Percentiles rank a stretch among this genome's conserved stretches.
Conservation (phyloP, 1,140 invertebrate species). For the Cheumatopsyche charites region DNA sequence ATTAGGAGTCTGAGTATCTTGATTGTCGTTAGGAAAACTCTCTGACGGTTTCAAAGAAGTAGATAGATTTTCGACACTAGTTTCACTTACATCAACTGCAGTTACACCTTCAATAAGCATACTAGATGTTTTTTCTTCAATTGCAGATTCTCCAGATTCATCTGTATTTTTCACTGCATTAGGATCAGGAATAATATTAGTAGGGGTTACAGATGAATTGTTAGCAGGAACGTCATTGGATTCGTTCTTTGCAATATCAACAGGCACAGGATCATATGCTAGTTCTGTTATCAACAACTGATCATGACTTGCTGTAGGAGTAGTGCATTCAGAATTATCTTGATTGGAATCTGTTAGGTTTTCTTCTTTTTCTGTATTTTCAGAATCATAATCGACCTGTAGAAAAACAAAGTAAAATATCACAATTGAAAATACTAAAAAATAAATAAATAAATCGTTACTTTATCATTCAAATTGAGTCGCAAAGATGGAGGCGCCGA, state of each 20-base stretch:
- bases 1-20: slow-evolving; percentile 28
- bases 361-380: slow-evolving; percentile 60
- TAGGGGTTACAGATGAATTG: slow-evolving; percentile 41
- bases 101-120: background rate
- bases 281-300: slow-evolving; percentile 55
- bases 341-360: slow-evolving; percentile 62
- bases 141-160: background rate
- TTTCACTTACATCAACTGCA: background rate
- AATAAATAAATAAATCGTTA: slow-evolving; percentile 36
- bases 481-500: slow-evolving; percentile 55
- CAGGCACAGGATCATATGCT: slow-evolving; percentile 52
- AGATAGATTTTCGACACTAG: too few species aligned
- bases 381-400: slow-evolving; percentile 57
- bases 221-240: background rate
- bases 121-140: background rate
- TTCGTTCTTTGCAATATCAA: background rate
- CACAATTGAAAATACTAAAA: background rate
- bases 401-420: slow-evolving; percentile 18
- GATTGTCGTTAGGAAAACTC: background rate
- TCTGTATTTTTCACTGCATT: slow-evolving; percentile 1
- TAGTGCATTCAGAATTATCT: slow-evolving; percentile 62
- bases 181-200: slow-evolving; percentile 33
- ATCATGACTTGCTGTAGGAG: slow-evolving; percentile 59
- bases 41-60: background rate
- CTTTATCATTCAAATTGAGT: slow-evolving; percentile 58